These are phyloP conservation scores for Progne subis DNA, from an alignment of 2,113 vertebrate species.

Conservation along the genomic window DNA sequence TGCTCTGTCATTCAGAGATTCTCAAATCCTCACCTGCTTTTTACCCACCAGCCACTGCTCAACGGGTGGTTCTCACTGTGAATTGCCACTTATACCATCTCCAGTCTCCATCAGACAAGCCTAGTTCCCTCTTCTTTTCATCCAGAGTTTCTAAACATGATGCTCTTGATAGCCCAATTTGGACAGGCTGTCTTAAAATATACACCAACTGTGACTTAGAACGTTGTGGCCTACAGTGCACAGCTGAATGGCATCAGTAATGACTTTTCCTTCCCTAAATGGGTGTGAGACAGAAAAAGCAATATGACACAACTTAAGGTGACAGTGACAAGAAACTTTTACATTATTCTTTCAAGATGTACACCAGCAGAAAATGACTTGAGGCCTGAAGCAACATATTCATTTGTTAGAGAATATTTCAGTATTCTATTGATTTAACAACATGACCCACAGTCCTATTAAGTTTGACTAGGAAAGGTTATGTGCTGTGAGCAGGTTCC, in stretches of 20 bases:
- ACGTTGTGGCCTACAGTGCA: not conserved
- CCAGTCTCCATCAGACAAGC: not conserved
- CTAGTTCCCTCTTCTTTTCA: not conserved
- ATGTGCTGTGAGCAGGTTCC: accelerated
- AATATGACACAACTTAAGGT: not conserved
- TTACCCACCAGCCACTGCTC: not conserved
- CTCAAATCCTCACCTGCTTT: not conserved
- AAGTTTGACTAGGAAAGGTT: not conserved
- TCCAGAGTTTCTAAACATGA: not conserved
- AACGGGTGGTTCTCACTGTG: accelerated
- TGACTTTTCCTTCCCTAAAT: not conserved
- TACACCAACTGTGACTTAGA: not conserved
- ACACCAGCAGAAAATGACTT: not conserved
- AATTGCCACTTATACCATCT: not conserved
- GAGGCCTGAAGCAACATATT: not conserved
- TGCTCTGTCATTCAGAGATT: not conserved
- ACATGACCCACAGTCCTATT: not conserved
- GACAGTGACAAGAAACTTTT: not conserved
- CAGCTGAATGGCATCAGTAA: not conserved
- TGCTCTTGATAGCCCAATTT: not conserved
- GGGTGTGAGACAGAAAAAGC: not conserved
- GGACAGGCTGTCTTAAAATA: not conserved
- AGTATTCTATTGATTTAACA: not conserved
- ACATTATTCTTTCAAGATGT: not conserved
- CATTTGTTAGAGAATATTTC: not conserved